Evolutionary conservation across 2,888 invertebrate genomes (phyloP).

Genomic region (Mesorhabditis spiculigera): DNA sequence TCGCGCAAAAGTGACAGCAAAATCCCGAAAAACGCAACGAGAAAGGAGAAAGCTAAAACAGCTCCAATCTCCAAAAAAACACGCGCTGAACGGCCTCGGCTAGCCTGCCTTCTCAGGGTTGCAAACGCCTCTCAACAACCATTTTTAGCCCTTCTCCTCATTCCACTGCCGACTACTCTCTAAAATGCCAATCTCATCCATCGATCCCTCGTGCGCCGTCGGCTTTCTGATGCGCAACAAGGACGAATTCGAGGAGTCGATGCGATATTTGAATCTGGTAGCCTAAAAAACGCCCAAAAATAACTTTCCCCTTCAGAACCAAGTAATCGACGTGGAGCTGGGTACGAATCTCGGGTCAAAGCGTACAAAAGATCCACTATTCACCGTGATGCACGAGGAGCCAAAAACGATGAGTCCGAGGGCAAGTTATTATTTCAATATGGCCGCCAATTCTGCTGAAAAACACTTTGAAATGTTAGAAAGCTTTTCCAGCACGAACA

Average conservation of each 20-base stretch:
- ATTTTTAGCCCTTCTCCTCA: slow-evolving; percentile 7
- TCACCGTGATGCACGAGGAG: slow-evolving; percentile 31
- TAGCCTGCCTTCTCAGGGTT: too few species aligned
- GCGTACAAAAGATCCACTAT: slow-evolving; percentile 31
- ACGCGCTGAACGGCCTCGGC: too few species aligned
- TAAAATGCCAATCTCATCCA: slow-evolving; percentile 31
- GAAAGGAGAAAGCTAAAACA: too few species aligned
- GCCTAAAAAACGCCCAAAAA: neutral
- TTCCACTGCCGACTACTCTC: slow-evolving; percentile 38
- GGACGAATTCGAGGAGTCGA: slow-evolving; percentile 24
- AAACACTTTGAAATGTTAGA: neutral
- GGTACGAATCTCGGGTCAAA: slow-evolving; percentile 32
- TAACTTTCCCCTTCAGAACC: slow-evolving; percentile 24
- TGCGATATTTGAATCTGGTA: slow-evolving; percentile 26
- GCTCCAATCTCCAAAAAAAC: too few species aligned
- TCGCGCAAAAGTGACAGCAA: too few species aligned
- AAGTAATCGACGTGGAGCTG: slow-evolving; percentile 38
- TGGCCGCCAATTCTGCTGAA: neutral
- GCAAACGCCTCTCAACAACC: too few species aligned
- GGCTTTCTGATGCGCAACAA: slow-evolving; percentile 33
- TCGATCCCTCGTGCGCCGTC: slow-evolving; percentile 50
- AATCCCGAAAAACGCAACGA: too few species aligned
- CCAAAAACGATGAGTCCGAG: slow-evolving; percentile 3
- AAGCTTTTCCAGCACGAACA: too few species aligned
- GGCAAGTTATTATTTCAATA: neutral